A percentile compares a stretch with the other conserved stretches of the same genome.
Conservation (phyloP, 1,140 invertebrate genomes). For the Hylaeus volcanicus region DNA sequence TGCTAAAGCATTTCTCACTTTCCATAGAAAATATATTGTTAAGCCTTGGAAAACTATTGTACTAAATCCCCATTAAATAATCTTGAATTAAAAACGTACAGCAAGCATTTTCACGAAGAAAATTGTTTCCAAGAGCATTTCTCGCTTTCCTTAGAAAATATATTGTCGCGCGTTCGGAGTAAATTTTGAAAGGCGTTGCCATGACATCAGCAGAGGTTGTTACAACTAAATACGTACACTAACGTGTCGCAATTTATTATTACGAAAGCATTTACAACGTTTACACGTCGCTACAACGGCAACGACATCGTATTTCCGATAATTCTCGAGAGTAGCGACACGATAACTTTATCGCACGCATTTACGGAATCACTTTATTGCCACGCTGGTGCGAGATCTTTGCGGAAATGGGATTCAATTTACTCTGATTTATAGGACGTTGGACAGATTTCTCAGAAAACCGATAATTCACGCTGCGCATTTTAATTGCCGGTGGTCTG, state of each 20-base stretch:
- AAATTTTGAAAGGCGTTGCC: not conserved
- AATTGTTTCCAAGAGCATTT: too few species aligned
- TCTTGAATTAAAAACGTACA: too few species aligned
- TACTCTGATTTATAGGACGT: not conserved
- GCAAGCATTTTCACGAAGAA: too few species aligned
- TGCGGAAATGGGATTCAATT: not conserved
- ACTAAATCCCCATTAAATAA: too few species aligned
- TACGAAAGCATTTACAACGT: not conserved
- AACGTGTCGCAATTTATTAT: constrained; percentile 1
- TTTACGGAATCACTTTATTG: not conserved
- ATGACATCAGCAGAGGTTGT: not conserved
- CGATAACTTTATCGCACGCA: constrained; percentile 17
- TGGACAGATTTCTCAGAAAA: too few species aligned
- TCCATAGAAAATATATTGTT: too few species aligned
- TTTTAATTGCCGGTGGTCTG: too few species aligned
- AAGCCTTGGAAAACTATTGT: too few species aligned
- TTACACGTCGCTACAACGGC: not conserved
- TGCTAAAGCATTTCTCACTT: too few species aligned
- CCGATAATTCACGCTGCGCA: too few species aligned
- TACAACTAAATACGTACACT: not conserved
- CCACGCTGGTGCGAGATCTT: not conserved
- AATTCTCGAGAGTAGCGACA: constrained; percentile 2
- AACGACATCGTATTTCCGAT: constrained; percentile 15
- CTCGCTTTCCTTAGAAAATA: constrained; percentile 3
- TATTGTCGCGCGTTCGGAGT: not conserved